A percentile compares a stretch with the other conserved stretches of the same genome.
Evolutionary conservation across 2,888 invertebrate species (phyloP).

Genomic region (Gastrophysa polygoni): DNA sequence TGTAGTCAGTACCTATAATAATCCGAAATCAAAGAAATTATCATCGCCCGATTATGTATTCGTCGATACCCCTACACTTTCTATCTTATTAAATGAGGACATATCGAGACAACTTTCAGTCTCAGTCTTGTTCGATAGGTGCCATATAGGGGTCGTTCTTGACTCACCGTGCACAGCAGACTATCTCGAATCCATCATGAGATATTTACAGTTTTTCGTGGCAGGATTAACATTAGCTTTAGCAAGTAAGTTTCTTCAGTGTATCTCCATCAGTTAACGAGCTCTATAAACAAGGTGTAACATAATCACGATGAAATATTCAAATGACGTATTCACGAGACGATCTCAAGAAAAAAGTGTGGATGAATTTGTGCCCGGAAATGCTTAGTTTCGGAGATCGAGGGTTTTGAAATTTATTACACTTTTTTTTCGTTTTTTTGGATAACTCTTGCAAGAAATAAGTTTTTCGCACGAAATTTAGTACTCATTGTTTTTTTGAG

Average conservation of each 20-base stretch:
- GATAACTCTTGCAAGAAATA: too few relatives aligned
- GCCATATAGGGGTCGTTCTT: background rate
- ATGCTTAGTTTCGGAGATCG: too few relatives aligned
- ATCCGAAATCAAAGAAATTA: background rate
- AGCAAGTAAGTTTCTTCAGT: constrained; percentile 7
- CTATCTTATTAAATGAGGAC: constrained; percentile 16
- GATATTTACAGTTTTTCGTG: constrained; percentile 3
- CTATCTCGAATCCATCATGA: background rate
- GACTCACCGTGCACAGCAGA: background rate
- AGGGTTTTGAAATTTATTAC: too few relatives aligned
- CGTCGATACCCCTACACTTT: constrained; percentile 11
- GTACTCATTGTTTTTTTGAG: too few relatives aligned
- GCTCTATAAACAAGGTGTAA: too few relatives aligned
- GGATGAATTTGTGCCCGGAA: too few relatives aligned
- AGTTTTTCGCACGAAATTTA: too few relatives aligned
- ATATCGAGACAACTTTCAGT: constrained; percentile 25
- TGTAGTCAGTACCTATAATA: background rate
- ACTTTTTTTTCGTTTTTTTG: too few relatives aligned
- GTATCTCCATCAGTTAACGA: too few relatives aligned
- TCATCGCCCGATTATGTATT: background rate
- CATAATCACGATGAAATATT: too few relatives aligned
- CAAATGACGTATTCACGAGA: too few relatives aligned
- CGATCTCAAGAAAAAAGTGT: too few relatives aligned
- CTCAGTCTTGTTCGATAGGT: constrained; percentile 22
- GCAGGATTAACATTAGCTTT: background rate